Conservation (phyloP, 2,888 invertebrate genomes). For the Volucella zonaria region DNA sequence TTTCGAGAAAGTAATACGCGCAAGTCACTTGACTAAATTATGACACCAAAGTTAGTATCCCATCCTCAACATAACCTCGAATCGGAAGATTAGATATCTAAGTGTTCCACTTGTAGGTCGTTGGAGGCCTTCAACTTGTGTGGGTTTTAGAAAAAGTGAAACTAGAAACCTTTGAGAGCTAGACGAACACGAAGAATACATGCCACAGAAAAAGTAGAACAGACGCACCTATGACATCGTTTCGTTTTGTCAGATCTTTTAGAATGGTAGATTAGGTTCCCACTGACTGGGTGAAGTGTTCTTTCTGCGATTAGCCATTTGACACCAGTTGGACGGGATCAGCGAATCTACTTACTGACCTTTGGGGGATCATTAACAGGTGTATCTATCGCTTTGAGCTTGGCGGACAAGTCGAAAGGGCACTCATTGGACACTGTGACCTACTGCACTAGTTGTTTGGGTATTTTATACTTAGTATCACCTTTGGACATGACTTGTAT, state of each 20-base stretch:
- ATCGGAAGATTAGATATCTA: slow-evolving; percentile 43
- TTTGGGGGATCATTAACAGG: slow-evolving; percentile 6
- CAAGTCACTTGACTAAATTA: not conserved
- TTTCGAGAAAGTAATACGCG: slow-evolving; percentile 40
- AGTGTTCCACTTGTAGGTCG: slow-evolving; percentile 40
- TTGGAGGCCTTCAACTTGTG: slow-evolving; percentile 62
- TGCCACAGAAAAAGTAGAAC: slow-evolving; percentile 49
- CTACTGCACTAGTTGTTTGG: too few species aligned
- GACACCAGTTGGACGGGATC: not conserved
- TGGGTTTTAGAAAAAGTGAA: slow-evolving; percentile 50
- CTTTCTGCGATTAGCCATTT: not conserved
- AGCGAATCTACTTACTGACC: slow-evolving; percentile 30
- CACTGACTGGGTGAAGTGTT: too few species aligned
- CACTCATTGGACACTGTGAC: not conserved
- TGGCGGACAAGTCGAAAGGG: not conserved
- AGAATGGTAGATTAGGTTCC: slow-evolving; percentile 21
- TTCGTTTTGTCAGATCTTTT: slow-evolving; percentile 11
- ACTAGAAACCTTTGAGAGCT: slow-evolving; percentile 54
- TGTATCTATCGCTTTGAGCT: not conserved
- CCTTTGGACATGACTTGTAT: too few species aligned
- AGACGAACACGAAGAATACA: slow-evolving; percentile 35
- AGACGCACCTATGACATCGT: slow-evolving; percentile 52
- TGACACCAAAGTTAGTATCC: not conserved
- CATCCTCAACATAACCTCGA: slow-evolving; percentile 47
- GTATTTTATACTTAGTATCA: too few species aligned